Conservation (phyloP, 92 coral and sea anemone genomes). For the Phenganax stokvisi region DNA sequence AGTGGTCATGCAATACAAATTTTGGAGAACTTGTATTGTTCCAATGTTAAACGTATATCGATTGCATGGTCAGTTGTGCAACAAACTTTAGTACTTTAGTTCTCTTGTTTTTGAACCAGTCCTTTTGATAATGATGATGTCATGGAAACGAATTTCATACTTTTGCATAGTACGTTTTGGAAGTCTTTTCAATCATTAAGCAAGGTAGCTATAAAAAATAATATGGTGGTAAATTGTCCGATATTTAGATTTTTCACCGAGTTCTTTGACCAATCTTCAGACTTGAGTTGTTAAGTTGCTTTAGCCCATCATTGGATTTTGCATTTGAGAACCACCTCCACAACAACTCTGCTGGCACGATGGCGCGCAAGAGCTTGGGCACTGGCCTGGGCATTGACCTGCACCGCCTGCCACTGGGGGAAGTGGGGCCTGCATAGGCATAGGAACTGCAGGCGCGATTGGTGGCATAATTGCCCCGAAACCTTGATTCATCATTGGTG, state of each 20-base stretch:
- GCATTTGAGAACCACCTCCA: background rate
- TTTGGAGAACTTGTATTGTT: no score
- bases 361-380: constrained; percentile 38
- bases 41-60: no score
- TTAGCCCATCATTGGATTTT: constrained; percentile 6
- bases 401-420: constrained; percentile 7
- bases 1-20: no score
- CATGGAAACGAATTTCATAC: background rate
- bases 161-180: background rate
- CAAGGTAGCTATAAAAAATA: no score
- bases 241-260: background rate
- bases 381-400: constrained; percentile 33
- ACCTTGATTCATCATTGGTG: constrained; percentile 6
- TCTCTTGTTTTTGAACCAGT: background rate
- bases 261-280: background rate
- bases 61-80: background rate
- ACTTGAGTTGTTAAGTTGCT: background rate
- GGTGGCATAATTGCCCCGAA: constrained; percentile 1
- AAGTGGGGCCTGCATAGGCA: background rate
- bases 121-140: background rate
- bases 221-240: no score
- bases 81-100: background rate
- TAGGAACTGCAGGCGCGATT: background rate
- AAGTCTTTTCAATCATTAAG: background rate
- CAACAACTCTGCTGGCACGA: constrained; percentile 29